Evolutionary conservation across 2,797 vertebrate genomes (phyloP), one percentile per base, ranked within the genome.

Genomic region (Karalla daura): DNA sequence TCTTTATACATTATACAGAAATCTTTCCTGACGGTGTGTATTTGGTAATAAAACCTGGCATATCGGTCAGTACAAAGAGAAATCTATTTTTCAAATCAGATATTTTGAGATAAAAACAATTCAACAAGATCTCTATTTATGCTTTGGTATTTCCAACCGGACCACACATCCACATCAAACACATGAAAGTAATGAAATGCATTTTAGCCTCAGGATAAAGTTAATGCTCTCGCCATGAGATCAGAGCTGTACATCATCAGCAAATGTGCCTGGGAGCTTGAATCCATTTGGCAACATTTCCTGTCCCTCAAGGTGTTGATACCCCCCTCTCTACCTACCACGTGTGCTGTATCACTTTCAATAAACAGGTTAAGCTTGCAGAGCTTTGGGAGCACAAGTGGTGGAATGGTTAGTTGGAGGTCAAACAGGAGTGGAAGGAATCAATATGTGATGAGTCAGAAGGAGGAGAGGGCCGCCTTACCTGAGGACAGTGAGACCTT

Each of bases 401-500:
- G 56, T 28, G 36, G 47, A 28, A 50, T 59, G 76, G 68, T 63
- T 59, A 46, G 66, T 10, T n/a, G 24, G 43, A 70, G 88, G 86
- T 88, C 83, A 83, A 83, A 51, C 55, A 66, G 71, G 55, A 68
- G 70, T 65, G 78, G 78, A 78, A 80, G 71, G 65, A 78, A 80
- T 81, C 77, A 70, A 79, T 84, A 80, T 75, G 63, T 81, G 85
- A 86, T 85, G 86, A 88, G 83, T 88, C 82, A 85, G 60, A 76
- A 55, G 69, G 77, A 75, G 76, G 64, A 82, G 77, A 74, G 67
- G 73, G 70, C 73, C n/a, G 27, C 70, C 79, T 91, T 75, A 93
- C 93, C 92, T 92, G 91, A 88, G 91, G 92, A 93, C 86, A 93
- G 82, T 74, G 23, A 92, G 79, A 89, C 87, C 86, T 88, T 88